Conservation (phyloP, 2,888 invertebrate species). For the Phytoseiulus persimilis region DNA sequence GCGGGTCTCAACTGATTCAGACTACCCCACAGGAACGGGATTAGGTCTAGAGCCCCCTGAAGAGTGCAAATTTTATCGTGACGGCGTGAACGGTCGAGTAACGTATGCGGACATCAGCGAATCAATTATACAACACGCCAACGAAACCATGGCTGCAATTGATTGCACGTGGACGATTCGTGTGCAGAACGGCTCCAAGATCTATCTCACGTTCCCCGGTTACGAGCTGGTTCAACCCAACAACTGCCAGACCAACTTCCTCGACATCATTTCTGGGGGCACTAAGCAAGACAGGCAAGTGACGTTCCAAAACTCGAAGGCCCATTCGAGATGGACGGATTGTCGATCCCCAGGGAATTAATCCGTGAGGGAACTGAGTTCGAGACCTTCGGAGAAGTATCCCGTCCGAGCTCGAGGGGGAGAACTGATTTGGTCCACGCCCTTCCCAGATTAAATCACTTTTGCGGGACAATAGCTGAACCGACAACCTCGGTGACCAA, state of each 20-base stretch:
- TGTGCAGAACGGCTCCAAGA: slow-evolving; percentile 61
- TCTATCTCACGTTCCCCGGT: slow-evolving; percentile 60
- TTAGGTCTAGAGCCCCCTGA: not conserved
- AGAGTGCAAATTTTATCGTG: slow-evolving; percentile 57
- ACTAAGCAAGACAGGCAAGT: slow-evolving; percentile 49
- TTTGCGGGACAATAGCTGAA: slow-evolving; percentile 79
- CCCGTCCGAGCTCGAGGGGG: not conserved
- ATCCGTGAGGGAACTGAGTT: no score
- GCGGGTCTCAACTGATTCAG: no score
- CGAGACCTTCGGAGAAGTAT: no score
- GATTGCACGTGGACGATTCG: slow-evolving; percentile 68
- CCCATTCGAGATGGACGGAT: no score
- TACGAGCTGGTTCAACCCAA: slow-evolving; percentile 65
- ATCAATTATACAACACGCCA: slow-evolving; percentile 55
- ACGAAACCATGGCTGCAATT: slow-evolving; percentile 57
- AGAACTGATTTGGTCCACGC: not conserved
- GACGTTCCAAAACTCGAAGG: not conserved
- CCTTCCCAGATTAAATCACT: slow-evolving; percentile 57
- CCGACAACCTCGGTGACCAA: slow-evolving; percentile 62
- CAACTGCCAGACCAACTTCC: slow-evolving; percentile 67
- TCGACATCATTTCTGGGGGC: slow-evolving; percentile 65
- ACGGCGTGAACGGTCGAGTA: slow-evolving; percentile 57
- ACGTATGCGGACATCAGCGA: slow-evolving; percentile 57
- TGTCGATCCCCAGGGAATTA: no score
- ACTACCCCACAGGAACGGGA: not conserved